Evolutionary conservation across 1,140 invertebrate species (phyloP).

Genomic region (Trichoplusia ni): DNA sequence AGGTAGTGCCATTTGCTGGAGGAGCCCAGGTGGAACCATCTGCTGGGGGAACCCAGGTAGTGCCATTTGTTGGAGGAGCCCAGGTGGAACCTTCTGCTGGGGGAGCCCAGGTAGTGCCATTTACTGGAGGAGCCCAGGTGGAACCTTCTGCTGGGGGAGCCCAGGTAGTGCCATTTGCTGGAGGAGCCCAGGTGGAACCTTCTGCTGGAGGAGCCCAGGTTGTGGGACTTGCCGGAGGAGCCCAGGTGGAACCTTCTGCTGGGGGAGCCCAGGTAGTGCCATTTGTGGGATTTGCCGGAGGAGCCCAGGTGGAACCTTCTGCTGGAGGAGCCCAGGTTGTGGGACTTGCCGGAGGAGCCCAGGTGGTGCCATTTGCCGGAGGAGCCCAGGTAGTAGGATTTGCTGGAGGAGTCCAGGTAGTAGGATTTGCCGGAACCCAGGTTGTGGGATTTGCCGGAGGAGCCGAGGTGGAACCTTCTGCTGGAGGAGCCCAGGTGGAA

Average conservation of each 20-base stretch:
- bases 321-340: background rate
- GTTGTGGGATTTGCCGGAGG: background rate
- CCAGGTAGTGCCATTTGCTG: background rate
- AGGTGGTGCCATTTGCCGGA: background rate
- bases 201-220: background rate
- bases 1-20: background rate
- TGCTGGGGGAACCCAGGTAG: background rate
- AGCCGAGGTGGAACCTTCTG: background rate
- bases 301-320: background rate
- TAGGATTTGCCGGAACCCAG: background rate
- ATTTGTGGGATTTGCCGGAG: background rate
- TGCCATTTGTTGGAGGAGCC: background rate
- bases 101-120: background rate
- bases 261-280: background rate
- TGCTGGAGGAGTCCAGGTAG: background rate
- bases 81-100: background rate
- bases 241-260: background rate
- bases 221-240: background rate
- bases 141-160: background rate
- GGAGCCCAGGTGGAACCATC: background rate
- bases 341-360: background rate
- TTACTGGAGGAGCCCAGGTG: background rate
- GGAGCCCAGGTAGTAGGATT: background rate
- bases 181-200: background rate
- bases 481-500: background rate